Conservation (phyloP, 64 coral and sea anemone species). For the Actinia equina region DNA sequence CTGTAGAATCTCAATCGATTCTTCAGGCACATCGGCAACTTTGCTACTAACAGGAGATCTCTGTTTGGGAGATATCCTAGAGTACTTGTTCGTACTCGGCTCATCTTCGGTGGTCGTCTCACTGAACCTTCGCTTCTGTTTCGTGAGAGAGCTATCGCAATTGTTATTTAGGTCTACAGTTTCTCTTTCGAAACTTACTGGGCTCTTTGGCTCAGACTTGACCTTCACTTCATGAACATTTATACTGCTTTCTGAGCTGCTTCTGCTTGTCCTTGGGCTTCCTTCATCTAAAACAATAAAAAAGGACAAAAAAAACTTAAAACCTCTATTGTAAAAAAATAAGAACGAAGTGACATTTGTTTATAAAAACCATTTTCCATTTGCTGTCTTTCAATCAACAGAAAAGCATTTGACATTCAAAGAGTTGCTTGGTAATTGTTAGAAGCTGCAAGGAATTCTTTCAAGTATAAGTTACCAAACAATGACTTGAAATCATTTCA, state of each 20-base stretch:
- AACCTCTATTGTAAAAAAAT: background rate
- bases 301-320: background rate
- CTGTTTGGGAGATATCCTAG: background rate
- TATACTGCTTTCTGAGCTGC: background rate
- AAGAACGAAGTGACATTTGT: background rate
- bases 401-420: background rate
- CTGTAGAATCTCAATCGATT: slow-evolving; percentile 35
- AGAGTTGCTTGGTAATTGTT: background rate
- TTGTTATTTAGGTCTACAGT: background rate
- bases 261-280: background rate
- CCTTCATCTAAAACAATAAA: background rate
- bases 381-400: background rate
- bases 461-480: background rate
- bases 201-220: background rate
- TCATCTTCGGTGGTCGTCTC: background rate
- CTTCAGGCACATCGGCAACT: slow-evolving; percentile 23
- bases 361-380: background rate
- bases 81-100: background rate
- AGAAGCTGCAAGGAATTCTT: background rate
- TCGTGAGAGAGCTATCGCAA: background rate
- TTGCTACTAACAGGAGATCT: slow-evolving; percentile 19
- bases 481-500: background rate
- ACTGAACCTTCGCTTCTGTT: slow-evolving; percentile 5
- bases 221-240: slow-evolving; percentile 8
- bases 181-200: background rate